phyloP scores from a whole-genome alignment of 2,888 invertebrate genomes.

The Chesias legatella region DNA sequence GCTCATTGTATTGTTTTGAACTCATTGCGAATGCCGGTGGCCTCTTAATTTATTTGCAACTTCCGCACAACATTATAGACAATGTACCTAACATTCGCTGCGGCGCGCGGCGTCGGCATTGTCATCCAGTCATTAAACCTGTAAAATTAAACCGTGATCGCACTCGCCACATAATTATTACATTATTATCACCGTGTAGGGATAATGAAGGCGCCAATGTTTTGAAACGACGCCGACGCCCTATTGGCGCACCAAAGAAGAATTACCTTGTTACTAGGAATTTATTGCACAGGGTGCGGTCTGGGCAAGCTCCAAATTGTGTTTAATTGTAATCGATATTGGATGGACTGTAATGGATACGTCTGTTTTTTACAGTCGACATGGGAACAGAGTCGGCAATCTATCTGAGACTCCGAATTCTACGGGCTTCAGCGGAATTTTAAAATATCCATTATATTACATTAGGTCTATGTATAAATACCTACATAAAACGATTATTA shows the following conservation, averaged over 20 bases:
- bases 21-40: slow-evolving; percentile 47
- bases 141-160: slow-evolving; percentile 33
- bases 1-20: slow-evolving; percentile 44
- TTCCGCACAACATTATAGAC: slow-evolving; percentile 34
- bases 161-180: slow-evolving; percentile 23
- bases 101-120: no score
- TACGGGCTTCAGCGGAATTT: neutral
- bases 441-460: no score
- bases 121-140: slow-evolving; percentile 49
- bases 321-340: slow-evolving; percentile 25
- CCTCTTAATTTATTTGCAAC: slow-evolving; percentile 50
- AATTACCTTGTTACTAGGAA: slow-evolving; percentile 25
- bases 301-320: slow-evolving; percentile 25
- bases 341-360: slow-evolving; percentile 15
- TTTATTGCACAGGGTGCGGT: slow-evolving; percentile 29
- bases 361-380: slow-evolving; percentile 2
- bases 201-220: slow-evolving; percentile 28
- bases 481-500: no score
- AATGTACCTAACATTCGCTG: slow-evolving; percentile 22
- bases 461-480: no score
- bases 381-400: neutral
- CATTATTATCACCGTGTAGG: slow-evolving; percentile 24
- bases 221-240: slow-evolving; percentile 22
- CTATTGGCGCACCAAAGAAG: slow-evolving; percentile 25
- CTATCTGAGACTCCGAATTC: slow-evolving; percentile 2